Conservation (phyloP, 2,888 invertebrate species). For the Heliothis peltigera region DNA sequence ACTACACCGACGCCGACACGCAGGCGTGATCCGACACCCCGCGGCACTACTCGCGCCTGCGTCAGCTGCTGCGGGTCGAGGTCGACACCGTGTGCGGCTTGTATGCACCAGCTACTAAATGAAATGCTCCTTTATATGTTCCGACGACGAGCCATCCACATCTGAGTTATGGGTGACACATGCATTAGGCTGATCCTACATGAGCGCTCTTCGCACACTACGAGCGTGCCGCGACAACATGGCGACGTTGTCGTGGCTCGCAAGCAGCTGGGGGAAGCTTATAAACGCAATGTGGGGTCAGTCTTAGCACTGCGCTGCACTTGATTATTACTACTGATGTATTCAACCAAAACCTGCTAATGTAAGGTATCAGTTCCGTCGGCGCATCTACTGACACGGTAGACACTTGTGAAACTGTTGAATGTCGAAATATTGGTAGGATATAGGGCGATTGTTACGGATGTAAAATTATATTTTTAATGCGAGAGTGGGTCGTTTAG, state of each 20-base stretch:
- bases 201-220: too few species aligned
- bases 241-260: too few species aligned
- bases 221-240: too few species aligned
- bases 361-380: constrained; percentile 30
- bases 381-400: constrained; percentile 22
- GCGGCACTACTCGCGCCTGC: constrained; percentile 22
- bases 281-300: too few species aligned
- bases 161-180: background rate
- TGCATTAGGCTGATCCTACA: background rate
- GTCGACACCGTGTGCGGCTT: background rate
- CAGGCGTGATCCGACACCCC: constrained; percentile 76
- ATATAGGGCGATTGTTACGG: constrained; percentile 63
- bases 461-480: constrained; percentile 62
- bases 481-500: constrained; percentile 39
- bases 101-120: constrained; percentile 10
- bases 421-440: constrained; percentile 54
- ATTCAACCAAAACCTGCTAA: constrained; percentile 19
- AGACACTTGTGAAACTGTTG: constrained; percentile 26
- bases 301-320: constrained; percentile 11
- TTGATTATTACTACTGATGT: constrained; percentile 27
- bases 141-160: background rate
- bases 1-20: constrained; percentile 90
- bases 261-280: too few species aligned
- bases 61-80: background rate
- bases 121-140: background rate